Base-by-base conservation (phyloP, 2,888 invertebrate species). In the Tiliacea citrago region DNA sequence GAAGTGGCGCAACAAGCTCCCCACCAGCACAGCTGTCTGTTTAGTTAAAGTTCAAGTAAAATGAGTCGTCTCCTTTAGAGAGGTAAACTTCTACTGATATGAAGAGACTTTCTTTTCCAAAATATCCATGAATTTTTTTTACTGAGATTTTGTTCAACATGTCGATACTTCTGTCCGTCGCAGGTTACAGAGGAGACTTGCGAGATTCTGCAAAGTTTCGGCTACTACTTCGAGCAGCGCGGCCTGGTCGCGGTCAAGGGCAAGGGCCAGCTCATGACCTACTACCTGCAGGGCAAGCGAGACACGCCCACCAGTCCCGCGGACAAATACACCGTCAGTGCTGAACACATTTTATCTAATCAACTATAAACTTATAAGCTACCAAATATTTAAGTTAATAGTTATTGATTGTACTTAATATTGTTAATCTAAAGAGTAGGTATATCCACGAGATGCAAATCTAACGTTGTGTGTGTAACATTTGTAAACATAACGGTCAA, bases 231-330 rank as follows among this genome's bases (percentile, higher is more conserved):
- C 93, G 99, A 99, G 93, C 99, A 99, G 92, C 97, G 99, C 5
- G 99, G 99, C 9, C 96, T 99, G 78, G 99, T 99, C 21, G 98
- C 98, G 60, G 99, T 99, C 63, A 99, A 99, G 95, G 99, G 99
- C 86, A 99, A 99, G 95, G 99, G 99, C 21, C 98, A 99, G 92
- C 97, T 99, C 75, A 98, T 99, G 98, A 99, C 99, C 2, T 99
- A 99, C 94, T 99, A 99, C 92, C 96, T 99, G 84, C 97, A 97
- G 92, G 98, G 98, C 85, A 97, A 97, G 91, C 94, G 95, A 8
- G 93, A 94, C 79, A 79, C 86, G 4, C 85, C 89, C 77, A 75
- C 81, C 60, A 76, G 74, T 45, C 83, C 85, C 35, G 53, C 79
- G 10, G 87, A 89, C 57, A 90, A 88, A 78, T 81, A 88, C 58